Evolutionary conservation across 2,888 invertebrate genomes (phyloP), one percentile per base, ranked within the genome.

Genomic region (Sisyra terminalis): DNA sequence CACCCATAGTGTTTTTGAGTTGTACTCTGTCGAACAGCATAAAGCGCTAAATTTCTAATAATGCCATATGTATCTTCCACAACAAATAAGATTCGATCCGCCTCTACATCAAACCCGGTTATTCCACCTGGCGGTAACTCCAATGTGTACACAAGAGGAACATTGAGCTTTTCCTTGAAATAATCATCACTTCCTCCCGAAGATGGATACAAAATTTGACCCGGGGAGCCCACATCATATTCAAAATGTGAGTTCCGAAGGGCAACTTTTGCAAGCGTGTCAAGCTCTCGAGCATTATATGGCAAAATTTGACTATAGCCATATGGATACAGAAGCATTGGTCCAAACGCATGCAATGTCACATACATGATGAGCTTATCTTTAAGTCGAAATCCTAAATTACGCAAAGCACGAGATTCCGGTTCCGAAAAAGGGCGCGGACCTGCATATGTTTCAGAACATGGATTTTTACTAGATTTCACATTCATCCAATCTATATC

Each of bases 281-380:
- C 16, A 10, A 59, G 50, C 15, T 44, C 40, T 8, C 51, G 49
- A 39, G 54, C 56, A 29, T 59, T 57, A 0, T 45, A 37, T 5
- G 60, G 58, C 11, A 57, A 42, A 2, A 47, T 40, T 1, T 40
- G 62, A 15, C 71, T 69, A 47, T 67, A 75, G 1, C 78, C 78
- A 75, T 76, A 80, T 0, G 77, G 73, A 51, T 78, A 77, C 6
- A 80, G 53, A 18, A 80, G 57, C 56, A 73, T 75, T 48, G 72
- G 68, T 9, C 83, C 83, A 52, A 70, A 84, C 7, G 83, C 77
- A 53, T 87, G 87, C 48, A 85, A 62, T 1, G 79, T 75, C 9
- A 85, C 53, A 55, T 80, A 86, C 46, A 79, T 60, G 38, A 74
- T 67, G 18, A 73, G 63, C n/a, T 67, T 59, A 7, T 58, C 52